Evolutionary conservation across 2,113 vertebrate species (phyloP), one percentile per base, ranked within the genome.

Genomic region (Hippocampus zosterae): DNA sequence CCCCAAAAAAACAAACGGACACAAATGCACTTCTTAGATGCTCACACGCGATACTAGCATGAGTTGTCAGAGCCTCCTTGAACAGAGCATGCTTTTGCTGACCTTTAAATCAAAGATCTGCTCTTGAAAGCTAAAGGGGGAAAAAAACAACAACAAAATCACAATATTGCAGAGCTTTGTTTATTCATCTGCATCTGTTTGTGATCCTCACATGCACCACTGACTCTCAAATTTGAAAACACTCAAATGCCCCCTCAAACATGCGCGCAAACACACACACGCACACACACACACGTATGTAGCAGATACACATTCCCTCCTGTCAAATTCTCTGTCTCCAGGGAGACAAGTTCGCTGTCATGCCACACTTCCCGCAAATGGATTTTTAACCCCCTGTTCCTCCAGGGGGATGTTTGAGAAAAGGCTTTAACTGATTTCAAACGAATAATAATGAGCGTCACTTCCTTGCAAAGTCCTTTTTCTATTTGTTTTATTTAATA

Each of bases 341-440:
- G 88, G 89, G 91, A 91, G 88, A 92, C 89, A 73, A 80, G 83
- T 82, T 90, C 73, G 74, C 88, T 90, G 90, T 91, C 90, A 93
- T 91, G 91, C 82, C 93, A 92, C 89, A 90, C 90, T 92, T 92
- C 84, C 89, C 88, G 83, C 92, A 91, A 93, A 93, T 92, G 88
- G 90, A 92, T 91, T 92, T 91, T 92, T 90, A 90, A 90, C 91
- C 63, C 89, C 78, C 27, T 60, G 67, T 56, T 70, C 79, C 85
- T 92, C 90, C 91, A 81, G 84, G 82, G 85, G 88, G 82, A 88
- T 90, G 88, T 92, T 91, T 92, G 87, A 89, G 84, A 89, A 92
- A 90, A 88, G 84, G 85, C 79, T 91, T 90, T 89, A 91, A 90
- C 89, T 89, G 89, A 91, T 92, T 91, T 88, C 89, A 90, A 91